Base-by-base conservation (phyloP, 2,888 invertebrate genomes). In the Mythimna loreyi region DNA sequence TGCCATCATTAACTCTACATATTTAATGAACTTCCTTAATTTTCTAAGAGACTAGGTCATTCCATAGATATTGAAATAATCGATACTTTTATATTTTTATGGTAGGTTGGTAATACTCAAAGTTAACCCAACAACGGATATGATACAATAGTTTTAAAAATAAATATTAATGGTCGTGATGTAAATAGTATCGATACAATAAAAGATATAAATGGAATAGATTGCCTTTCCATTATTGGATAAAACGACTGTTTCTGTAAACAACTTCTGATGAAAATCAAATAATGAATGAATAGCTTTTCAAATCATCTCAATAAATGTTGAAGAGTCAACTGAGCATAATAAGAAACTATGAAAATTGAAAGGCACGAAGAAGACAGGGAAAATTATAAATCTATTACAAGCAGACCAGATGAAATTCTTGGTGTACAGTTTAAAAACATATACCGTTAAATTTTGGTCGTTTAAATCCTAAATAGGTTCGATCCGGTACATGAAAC, bases 61-160 rank as follows among this genome's bases (percentile, higher is more conserved):
- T 25, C 16, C 21, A 11, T 40, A 40, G 40, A 40, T 55, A 13
- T 1, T 9, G 8, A 33, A 33, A 8, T 8, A 33, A n/a, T n/a
- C n/a, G n/a, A n/a, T n/a, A n/a, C n/a, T n/a, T n/a, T 33, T 11
- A 40, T 16, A 16, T 40, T 40, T 36, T 3, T 40, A 16, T 16
- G 13, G 4, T 40, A 40, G 4, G 5, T 40, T 21, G 13, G 4
- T 50, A 28, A 53, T 73, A 49, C 21, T 16, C 36, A 7, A 62
- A 30, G 13, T 9, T n/a, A 13, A 36, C 47, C 13, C 3, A 50
- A 28, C 16, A 61, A 13, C 23, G 7, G 13, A 13, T 6, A 56
- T 43, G 28, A 16, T 73, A 11, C 7, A n/a, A 21, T 7, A 45
- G 40, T 40, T 45, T 33, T 36, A 52, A 6, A 45, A 70, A 40